phyloP scores from a whole-genome alignment of 2,797 vertebrate species.

The Etheostoma perlongum region DNA sequence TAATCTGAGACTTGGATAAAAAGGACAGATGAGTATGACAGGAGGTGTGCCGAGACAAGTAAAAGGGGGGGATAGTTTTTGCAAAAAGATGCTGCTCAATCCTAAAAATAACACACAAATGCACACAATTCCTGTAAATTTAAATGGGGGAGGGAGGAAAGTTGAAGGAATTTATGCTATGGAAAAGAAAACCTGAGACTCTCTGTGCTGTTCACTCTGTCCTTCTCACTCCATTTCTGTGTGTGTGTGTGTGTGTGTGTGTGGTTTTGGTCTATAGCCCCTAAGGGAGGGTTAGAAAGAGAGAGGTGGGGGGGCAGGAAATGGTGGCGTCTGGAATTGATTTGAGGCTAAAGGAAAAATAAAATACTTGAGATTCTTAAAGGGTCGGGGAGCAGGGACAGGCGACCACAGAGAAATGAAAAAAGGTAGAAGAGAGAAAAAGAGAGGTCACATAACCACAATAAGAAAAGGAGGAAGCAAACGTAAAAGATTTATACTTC shows the following conservation, averaged over 20 bases:
- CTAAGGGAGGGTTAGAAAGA: conserved; percentile 50
- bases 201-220: conserved; percentile 7
- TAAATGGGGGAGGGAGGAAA: conserved; percentile 22
- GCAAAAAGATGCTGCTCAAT: conserved; percentile 15
- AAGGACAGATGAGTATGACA: conserved; percentile 40
- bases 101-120: conserved; percentile 28
- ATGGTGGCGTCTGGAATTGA: conserved; percentile 85
- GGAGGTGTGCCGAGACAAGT: conserved; percentile 33
- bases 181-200: conserved; percentile 58
- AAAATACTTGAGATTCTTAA: conserved; percentile 86
- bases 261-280: conserved; percentile 59
- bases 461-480: conserved; percentile 5
- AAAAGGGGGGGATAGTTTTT: background rate
- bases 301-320: conserved; percentile 75
- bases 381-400: conserved; percentile 68
- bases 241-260: conserved; percentile 35
- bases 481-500: conserved; percentile 37
- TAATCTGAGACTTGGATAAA: conserved; percentile 39
- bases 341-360: conserved; percentile 86
- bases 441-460: conserved; percentile 19
- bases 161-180: conserved; percentile 51
- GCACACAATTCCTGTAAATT: conserved; percentile 50
- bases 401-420: conserved; percentile 63
- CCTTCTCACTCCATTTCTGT: conserved; percentile 31
- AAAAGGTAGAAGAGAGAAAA: conserved; percentile 23